Evolutionary conservation across 2,113 vertebrate genomes (phyloP), one percentile per base, ranked within the genome.

Genomic region (Illadopsis cleaveri): DNA sequence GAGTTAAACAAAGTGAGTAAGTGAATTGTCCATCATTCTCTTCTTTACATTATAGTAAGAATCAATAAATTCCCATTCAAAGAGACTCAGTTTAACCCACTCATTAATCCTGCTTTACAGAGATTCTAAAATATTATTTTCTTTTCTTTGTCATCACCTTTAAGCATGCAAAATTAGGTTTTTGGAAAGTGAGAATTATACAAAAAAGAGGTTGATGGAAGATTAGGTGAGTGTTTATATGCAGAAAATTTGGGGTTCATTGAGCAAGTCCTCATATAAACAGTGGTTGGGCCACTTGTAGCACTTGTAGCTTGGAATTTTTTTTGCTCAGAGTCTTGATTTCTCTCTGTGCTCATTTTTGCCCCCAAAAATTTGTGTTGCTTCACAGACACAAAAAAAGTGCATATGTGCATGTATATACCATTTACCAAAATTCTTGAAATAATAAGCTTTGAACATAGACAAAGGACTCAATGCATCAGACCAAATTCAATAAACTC

Each of bases 61-160:
- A 97, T 97, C 97, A 96, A 98, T 98, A 97, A 89, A 92, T 89
- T 64, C 44, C 89, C 57, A 86, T 95, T 97, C 78, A 94, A 95
- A 96, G 69, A 35, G 78, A 48, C 82, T 35, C 65, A 91, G 76
- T 72, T 86, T 89, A 97, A 94, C 53, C 28, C 47, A 91, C 78
- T 97, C 95, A 94, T 97, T 98, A 96, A 96, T 90, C 80, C 89
- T 96, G 10, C 50, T 82, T 64, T 82, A 66, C 37, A 91, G 62
- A 94, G 92, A 71, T 96, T 96, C 91, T 89, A 89, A 97, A 98
- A 95, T 97, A 95, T 89, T 35, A 84, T 89, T 94, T 90, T 60
- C 27, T 96, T 95, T 89, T 65, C 89, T 96, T 95, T 89, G 31
- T 81, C 13, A 17, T 48, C 76, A 94, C 54, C 37, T 94, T 72